Conservation (phyloP, 1,140 invertebrate species). For the Drosophila biarmipes region DNA sequence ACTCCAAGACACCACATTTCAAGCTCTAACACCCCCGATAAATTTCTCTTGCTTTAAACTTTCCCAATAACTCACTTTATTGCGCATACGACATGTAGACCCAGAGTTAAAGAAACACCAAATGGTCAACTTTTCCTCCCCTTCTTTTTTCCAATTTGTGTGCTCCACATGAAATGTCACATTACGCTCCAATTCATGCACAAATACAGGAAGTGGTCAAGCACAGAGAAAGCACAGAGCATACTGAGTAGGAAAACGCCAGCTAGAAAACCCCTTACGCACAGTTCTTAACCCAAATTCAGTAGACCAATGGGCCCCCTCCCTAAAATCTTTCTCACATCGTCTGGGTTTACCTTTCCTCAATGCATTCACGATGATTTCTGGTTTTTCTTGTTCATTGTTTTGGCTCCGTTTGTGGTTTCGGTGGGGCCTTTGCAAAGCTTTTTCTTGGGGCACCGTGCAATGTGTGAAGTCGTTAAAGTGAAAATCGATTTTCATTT, state of each 20-base stretch:
- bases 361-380: constrained; percentile 59
- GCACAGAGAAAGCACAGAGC: constrained; percentile 13
- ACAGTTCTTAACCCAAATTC: constrained; percentile 74
- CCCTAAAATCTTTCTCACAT: constrained; percentile 1
- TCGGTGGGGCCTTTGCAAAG: constrained; percentile 60
- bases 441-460: constrained; percentile 45
- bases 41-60: neutral
- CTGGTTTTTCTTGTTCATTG: constrained; percentile 55
- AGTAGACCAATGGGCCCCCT: constrained; percentile 13
- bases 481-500: constrained; percentile 78
- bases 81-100: constrained; percentile 63
- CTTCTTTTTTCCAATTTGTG: constrained; percentile 7
- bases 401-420: constrained; percentile 66
- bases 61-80: constrained; percentile 41
- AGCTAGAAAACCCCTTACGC: constrained; percentile 13
- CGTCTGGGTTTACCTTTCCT: constrained; percentile 55
- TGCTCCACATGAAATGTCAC: constrained; percentile 70
- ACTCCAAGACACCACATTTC: neutral
- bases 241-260: constrained; percentile 22
- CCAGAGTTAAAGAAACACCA: constrained; percentile 21
- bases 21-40: too few relatives aligned
- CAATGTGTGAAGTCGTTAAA: constrained; percentile 81
- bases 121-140: constrained; percentile 14
- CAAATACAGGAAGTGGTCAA: constrained; percentile 78
- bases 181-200: constrained; percentile 75